These are phyloP conservation scores for Leptopterna dolabrata DNA, from an alignment of 2,888 invertebrate species.

Conservation along the genomic window DNA sequence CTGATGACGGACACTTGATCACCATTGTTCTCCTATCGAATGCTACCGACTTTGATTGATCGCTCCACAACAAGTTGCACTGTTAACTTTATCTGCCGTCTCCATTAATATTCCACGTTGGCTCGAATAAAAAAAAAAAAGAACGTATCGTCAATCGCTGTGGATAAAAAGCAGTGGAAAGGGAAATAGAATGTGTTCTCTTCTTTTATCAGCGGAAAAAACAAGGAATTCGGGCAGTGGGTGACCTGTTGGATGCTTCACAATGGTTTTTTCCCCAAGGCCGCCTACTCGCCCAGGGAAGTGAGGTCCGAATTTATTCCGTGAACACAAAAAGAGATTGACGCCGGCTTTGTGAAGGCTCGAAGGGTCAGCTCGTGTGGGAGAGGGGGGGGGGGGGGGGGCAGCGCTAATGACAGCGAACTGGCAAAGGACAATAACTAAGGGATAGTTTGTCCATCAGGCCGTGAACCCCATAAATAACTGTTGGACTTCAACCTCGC, in stretches of 20 bases:
- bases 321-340: slow-evolving; percentile 51
- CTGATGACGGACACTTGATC: slow-evolving; percentile 30
- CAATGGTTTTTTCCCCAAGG: slow-evolving; percentile 29
- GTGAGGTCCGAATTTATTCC: slow-evolving; percentile 45
- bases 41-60: slow-evolving; percentile 41
- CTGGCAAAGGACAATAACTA: slow-evolving; percentile 42
- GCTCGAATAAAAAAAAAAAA: neutral
- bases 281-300: neutral
- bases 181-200: neutral
- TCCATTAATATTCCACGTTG: neutral
- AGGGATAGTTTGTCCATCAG: slow-evolving; percentile 53
- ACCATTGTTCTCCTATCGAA: slow-evolving; percentile 41
- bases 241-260: slow-evolving; percentile 35
- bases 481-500: neutral
- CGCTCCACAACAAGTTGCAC: neutral
- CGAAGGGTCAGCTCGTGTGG: neutral
- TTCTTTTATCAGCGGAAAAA: neutral
- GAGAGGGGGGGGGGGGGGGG: neutral
- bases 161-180: neutral
- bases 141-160: neutral
- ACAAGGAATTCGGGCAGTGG: slow-evolving; percentile 25
- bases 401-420: slow-evolving; percentile 25
- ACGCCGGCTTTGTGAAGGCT: slow-evolving; percentile 39
- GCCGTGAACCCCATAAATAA: slow-evolving; percentile 55
- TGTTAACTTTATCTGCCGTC: neutral